Evolutionary conservation across 2,888 invertebrate species (phyloP).

Genomic region (Stenolophus ochropezus): DNA sequence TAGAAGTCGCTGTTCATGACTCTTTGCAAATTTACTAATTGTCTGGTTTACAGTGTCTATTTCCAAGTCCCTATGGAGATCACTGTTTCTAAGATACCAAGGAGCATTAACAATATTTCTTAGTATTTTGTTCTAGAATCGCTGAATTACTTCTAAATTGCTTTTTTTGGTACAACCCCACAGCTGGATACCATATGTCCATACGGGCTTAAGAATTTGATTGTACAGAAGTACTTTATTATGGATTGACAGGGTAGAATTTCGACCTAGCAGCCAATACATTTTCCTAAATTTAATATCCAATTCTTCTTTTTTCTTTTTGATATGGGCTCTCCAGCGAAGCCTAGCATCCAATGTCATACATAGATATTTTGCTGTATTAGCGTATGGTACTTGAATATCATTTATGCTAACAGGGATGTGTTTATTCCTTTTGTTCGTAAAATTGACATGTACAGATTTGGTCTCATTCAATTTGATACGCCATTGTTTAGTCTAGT

Average conservation of each 20-base stretch:
- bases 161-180: too few species aligned
- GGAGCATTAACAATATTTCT: too few species aligned
- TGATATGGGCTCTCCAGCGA: too few species aligned
- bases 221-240: slow-evolving; percentile 56
- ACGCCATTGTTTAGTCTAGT: too few species aligned
- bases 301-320: slow-evolving; percentile 57
- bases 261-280: slow-evolving; percentile 52
- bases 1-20: too few species aligned
- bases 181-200: slow-evolving; percentile 54
- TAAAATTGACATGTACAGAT: slow-evolving; percentile 64
- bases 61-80: too few species aligned
- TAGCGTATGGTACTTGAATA: slow-evolving; percentile 54
- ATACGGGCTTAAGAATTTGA: slow-evolving; percentile 58
- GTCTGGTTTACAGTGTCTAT: too few species aligned
- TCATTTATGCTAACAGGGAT: slow-evolving; percentile 51
- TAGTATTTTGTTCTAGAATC: too few species aligned
- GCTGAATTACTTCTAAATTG: too few species aligned
- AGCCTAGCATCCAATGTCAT: slow-evolving; percentile 48
- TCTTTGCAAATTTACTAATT: too few species aligned
- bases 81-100: too few species aligned
- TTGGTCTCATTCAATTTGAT: slow-evolving; percentile 63
- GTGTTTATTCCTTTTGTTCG: slow-evolving; percentile 61
- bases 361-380: slow-evolving; percentile 61
- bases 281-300: slow-evolving; percentile 44
- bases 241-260: slow-evolving; percentile 44